Percentiles rank a stretch among this genome's conserved stretches.
phyloP scores from a whole-genome alignment of 53 echinoderm and acorn worm genomes.

The Echinometra lucunter region DNA sequence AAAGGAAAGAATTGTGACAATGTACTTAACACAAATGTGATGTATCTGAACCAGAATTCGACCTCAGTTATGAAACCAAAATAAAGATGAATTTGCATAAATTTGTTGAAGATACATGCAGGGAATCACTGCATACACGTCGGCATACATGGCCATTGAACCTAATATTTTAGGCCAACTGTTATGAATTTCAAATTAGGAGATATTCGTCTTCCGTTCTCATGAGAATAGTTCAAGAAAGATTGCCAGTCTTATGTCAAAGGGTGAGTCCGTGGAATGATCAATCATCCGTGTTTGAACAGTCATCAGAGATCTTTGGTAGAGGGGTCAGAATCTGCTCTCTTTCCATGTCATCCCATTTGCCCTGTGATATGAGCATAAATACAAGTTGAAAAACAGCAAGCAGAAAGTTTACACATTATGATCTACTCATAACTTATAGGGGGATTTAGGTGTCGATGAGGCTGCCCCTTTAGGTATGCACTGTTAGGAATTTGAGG shows the following conservation, averaged over 20 bases:
- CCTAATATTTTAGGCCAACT: background rate
- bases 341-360: slow-evolving; percentile 32
- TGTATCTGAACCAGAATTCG: background rate
- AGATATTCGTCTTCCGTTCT: background rate
- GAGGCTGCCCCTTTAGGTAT: no score
- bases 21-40: no score
- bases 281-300: background rate
- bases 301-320: background rate
- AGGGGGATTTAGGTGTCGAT: no score
- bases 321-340: slow-evolving; percentile 3
- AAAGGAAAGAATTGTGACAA: no score
- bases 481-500: no score
- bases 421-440: no score
- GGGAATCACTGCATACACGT: background rate
- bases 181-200: background rate
- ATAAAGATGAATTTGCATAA: background rate
- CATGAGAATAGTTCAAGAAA: background rate
- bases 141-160: background rate
- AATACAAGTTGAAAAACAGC: background rate
- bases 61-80: background rate
- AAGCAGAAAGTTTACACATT: background rate
- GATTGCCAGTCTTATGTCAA: background rate
- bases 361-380: background rate
- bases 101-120: no score
- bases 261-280: background rate